Conservation (phyloP, 2,888 invertebrate species). For the Loripinus fragilis region DNA sequence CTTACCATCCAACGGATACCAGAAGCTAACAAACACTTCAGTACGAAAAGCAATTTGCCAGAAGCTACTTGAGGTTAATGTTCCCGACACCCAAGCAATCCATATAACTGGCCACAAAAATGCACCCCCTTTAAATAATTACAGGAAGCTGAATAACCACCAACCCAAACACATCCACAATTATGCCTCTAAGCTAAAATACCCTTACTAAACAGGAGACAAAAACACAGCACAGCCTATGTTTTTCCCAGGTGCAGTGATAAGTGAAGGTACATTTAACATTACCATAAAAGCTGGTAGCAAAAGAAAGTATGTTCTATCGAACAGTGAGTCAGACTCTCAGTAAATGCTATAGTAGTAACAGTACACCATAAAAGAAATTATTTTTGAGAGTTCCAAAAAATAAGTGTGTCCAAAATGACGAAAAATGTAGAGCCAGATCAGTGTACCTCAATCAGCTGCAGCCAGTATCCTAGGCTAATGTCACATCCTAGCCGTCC, state of each 20-base stretch:
- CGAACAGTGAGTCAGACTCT: no score
- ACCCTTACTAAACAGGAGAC: not conserved
- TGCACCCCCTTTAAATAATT: slow-evolving; percentile 30
- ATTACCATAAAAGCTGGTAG: not conserved
- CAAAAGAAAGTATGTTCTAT: not conserved
- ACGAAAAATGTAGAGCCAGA: no score
- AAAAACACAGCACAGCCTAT: not conserved
- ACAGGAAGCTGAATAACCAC: slow-evolving; percentile 9
- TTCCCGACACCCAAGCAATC: slow-evolving; percentile 26
- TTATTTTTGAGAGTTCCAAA: no score
- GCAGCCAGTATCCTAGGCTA: no score
- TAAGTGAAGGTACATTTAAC: not conserved
- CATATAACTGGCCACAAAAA: slow-evolving; percentile 33
- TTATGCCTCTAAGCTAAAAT: not conserved
- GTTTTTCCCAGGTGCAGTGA: not conserved
- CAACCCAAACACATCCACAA: not conserved
- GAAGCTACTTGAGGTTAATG: slow-evolving; percentile 22
- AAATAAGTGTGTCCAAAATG: no score
- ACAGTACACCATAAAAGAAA: no score
- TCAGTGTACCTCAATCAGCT: no score
- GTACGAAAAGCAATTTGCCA: slow-evolving; percentile 23
- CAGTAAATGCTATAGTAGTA: no score
- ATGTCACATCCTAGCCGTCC: no score
- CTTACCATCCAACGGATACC: no score
- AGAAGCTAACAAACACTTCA: slow-evolving; percentile 17